Conservation (phyloP, 2,888 invertebrate genomes). For the Antitype chi region DNA sequence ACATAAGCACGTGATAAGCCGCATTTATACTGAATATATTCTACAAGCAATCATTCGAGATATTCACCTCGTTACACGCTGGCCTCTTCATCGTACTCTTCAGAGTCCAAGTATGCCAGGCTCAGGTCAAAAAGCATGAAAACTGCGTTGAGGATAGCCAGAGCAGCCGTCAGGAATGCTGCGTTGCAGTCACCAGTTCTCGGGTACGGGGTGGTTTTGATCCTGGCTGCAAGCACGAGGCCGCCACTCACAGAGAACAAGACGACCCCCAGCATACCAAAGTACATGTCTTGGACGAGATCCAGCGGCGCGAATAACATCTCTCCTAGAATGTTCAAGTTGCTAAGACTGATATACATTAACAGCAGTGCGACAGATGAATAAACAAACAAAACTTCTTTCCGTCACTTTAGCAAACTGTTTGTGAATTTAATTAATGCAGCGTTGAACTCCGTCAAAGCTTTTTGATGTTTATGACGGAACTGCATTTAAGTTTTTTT, state of each 20-base stretch:
- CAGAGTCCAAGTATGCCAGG: slow-evolving; percentile 86
- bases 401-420: slow-evolving; percentile 24
- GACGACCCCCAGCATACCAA: slow-evolving; percentile 81
- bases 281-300: slow-evolving; percentile 87
- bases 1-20: slow-evolving; percentile 45
- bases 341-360: slow-evolving; percentile 57
- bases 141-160: slow-evolving; percentile 79
- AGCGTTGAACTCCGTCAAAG: slow-evolving; percentile 16
- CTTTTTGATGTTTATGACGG: slow-evolving; percentile 46
- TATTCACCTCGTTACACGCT: slow-evolving; percentile 79
- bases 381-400: slow-evolving; percentile 46
- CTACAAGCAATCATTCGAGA: slow-evolving; percentile 44
- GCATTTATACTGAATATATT: slow-evolving; percentile 55
- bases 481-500: slow-evolving; percentile 29
- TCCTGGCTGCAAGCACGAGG: slow-evolving; percentile 76
- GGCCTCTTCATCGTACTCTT: slow-evolving; percentile 85
- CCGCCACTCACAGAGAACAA: slow-evolving; percentile 83
- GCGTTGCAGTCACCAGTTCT: slow-evolving; percentile 80
- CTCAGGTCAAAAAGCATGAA: slow-evolving; percentile 85
- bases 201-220: slow-evolving; percentile 72
- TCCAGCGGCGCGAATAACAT: slow-evolving; percentile 86
- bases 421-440: slow-evolving; percentile 41
- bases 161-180: slow-evolving; percentile 76
- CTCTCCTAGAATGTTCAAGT: slow-evolving; percentile 83
- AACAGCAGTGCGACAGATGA: slow-evolving; percentile 29